phyloP scores from a whole-genome alignment of 2,797 vertebrate species.

The Moxostoma hubbsi region DNA sequence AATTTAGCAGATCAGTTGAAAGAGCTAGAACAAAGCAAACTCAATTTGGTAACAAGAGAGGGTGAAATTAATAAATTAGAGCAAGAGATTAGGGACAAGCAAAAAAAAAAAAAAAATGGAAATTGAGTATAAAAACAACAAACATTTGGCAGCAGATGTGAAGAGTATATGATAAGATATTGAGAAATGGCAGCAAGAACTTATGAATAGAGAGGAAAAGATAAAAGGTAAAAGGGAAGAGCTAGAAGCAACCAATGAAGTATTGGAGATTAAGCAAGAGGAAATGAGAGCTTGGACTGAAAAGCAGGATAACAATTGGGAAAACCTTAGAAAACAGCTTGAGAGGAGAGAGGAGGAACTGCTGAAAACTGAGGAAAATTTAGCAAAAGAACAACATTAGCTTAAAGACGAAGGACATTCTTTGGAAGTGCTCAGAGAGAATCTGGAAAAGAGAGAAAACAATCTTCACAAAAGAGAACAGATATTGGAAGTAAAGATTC shows the following conservation, averaged over 20 bases:
- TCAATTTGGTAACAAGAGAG: conserved; percentile 32
- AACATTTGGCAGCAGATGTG: conserved; percentile 25
- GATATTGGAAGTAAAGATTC: conserved; percentile 21
- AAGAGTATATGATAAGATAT: conserved; percentile 30
- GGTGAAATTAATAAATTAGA: conserved; percentile 21
- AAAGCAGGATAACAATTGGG: conserved; percentile 49
- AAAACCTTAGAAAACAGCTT: conserved; percentile 31
- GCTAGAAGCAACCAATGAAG: conserved; percentile 22
- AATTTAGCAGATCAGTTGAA: conserved; percentile 29
- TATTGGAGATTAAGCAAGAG: conserved; percentile 29
- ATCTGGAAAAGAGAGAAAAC: conserved; percentile 38
- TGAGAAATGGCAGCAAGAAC: conserved; percentile 22
- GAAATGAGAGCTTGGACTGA: conserved; percentile 32
- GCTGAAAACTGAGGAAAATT: conserved; percentile 17
- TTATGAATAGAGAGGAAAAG: conserved; percentile 29
- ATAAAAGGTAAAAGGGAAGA: conserved; percentile 38
- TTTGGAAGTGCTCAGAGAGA: conserved; percentile 24
- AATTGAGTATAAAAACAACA: conserved; percentile 26
- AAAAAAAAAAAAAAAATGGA: conserved; percentile 25
- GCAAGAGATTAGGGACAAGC: conserved; percentile 26
- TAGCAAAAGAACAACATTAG: conserved; percentile 29
- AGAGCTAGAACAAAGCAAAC: conserved; percentile 37
- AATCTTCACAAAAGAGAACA: conserved; percentile 43
- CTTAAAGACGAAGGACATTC: conserved; percentile 31
- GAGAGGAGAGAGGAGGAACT: conserved; percentile 37